Evolutionary conservation across 1,140 invertebrate genomes (phyloP), one percentile per base, ranked within the genome.

Genomic region (Caerostris extrusa): DNA sequence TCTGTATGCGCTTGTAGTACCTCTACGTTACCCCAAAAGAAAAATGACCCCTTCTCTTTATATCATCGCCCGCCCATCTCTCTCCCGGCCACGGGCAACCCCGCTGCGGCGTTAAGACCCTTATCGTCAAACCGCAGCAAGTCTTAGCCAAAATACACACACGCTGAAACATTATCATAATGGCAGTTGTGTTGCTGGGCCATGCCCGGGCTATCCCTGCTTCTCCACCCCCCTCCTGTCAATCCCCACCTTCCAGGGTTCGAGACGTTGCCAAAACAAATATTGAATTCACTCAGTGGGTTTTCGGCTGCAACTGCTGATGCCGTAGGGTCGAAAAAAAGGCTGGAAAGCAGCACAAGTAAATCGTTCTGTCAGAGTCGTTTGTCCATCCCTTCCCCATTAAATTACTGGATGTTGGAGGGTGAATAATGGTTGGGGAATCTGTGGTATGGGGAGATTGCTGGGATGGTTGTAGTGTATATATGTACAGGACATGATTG

Each of bases 141-240:
- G 89, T 77, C 89, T 90, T 90, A 90, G 89, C 89, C 89, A 77
- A 90, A 90, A 90, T 57, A 90, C 89, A 90, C 89, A 90, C 89
- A 69, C 17, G 61, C 50, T 56, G 53, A 64, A 69, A 69, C 89
- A 77, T 90, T 90, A 90, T 90, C 89, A 90, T 90, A 90, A 90
- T 90, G 89, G 89, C 56, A 90, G 89, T 81, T 90, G 89, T 90
- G 89, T 81, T 90, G 19, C 64, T 12, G 87, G 64, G 87, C 64
- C 58, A 77, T 53, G 61, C 89, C 12, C 34, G 6, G 89, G 64
- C n/a, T 8, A n/a, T 34, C 3, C n/a, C 64, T 3, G 8, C 10
- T 0, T 34, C 53, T 60, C 53, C 60, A 0, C 87, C 85, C 85
- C 10, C 58, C 17, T 17, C 57, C 55, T 61, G 50, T 56, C 87